Evolutionary conservation across 2,888 invertebrate genomes (phyloP).

Genomic region (Sminthurinus aureus): DNA sequence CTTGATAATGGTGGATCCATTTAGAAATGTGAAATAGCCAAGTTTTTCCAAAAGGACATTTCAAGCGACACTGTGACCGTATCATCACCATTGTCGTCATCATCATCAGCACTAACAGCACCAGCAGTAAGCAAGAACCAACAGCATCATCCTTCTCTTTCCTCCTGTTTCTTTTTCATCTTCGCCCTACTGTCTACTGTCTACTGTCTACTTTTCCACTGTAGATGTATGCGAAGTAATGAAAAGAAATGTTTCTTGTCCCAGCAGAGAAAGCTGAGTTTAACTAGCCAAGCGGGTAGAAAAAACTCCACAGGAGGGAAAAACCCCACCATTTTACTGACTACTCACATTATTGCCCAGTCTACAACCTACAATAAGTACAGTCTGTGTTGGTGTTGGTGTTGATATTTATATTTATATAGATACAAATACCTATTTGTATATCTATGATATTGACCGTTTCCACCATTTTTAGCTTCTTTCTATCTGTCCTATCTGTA

Average conservation of each 20-base stretch:
- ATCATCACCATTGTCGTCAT: not conserved
- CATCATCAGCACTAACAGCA: no score
- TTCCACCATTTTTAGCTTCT: no score
- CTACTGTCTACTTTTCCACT: no score
- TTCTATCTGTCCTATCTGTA: no score
- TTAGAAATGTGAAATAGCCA: slow-evolving; percentile 12
- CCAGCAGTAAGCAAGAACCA: no score
- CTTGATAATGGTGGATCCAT: slow-evolving; percentile 2
- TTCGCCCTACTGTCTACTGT: no score
- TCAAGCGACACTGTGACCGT: not conserved
- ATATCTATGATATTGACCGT: no score
- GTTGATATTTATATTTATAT: no score
- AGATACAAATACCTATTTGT: no score
- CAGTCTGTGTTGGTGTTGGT: no score
- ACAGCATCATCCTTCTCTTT: not conserved
- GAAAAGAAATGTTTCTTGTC: not conserved
- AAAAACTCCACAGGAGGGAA: not conserved
- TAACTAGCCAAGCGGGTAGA: not conserved
- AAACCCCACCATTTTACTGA: not conserved
- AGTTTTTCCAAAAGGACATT: not conserved
- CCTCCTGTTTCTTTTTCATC: no score
- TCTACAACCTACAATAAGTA: not conserved
- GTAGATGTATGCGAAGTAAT: not conserved
- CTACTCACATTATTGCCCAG: not conserved
- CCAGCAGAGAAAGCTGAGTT: not conserved